Evolutionary conservation across 2,888 invertebrate species (phyloP).

Genomic region (Scotopteryx bipunctaria): DNA sequence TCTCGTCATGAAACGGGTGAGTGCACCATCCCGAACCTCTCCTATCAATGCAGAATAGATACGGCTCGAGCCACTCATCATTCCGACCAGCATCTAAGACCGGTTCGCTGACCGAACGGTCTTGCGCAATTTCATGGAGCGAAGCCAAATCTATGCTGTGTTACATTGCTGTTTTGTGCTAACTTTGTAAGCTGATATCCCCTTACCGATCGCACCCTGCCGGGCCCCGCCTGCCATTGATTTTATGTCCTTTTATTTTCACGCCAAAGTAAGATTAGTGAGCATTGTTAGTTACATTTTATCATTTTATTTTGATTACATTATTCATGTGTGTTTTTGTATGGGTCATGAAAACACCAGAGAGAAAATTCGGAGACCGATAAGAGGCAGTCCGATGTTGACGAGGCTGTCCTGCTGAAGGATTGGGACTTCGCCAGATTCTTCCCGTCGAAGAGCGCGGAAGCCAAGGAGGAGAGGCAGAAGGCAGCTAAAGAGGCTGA

Average conservation of each 20-base stretch:
- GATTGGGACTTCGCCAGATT: conserved; percentile 95
- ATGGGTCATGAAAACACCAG: conserved; percentile 72
- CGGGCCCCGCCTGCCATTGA: conserved; percentile 26
- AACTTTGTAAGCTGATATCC: conserved; percentile 34
- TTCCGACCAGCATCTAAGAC: too few relatives aligned
- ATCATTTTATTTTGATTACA: conserved; percentile 46
- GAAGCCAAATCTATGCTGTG: conserved; percentile 1
- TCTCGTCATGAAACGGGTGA: conserved; percentile 95
- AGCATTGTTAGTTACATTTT: conserved; percentile 56
- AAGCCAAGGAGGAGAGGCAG: conserved; percentile 61
- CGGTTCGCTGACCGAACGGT: too few relatives aligned
- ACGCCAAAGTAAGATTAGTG: conserved; percentile 82
- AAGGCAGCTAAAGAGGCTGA: conserved; percentile 71
- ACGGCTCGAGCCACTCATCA: too few relatives aligned
- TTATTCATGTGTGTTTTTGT: conserved; percentile 76
- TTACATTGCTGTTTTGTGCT: conserved; percentile 34
- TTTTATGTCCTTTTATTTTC: conserved; percentile 44
- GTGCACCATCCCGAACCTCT: conserved; percentile 54
- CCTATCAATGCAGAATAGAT: background rate
- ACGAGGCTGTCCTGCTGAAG: conserved; percentile 91
- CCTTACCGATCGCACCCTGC: conserved; percentile 25
- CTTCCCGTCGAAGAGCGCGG: conserved; percentile 84
- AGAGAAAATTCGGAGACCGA: conserved; percentile 68
- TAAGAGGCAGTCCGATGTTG: conserved; percentile 84
- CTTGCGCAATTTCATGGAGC: too few relatives aligned